Base-by-base conservation (phyloP, 2,797 vertebrate genomes). In the Hafferia zeledoni region DNA sequence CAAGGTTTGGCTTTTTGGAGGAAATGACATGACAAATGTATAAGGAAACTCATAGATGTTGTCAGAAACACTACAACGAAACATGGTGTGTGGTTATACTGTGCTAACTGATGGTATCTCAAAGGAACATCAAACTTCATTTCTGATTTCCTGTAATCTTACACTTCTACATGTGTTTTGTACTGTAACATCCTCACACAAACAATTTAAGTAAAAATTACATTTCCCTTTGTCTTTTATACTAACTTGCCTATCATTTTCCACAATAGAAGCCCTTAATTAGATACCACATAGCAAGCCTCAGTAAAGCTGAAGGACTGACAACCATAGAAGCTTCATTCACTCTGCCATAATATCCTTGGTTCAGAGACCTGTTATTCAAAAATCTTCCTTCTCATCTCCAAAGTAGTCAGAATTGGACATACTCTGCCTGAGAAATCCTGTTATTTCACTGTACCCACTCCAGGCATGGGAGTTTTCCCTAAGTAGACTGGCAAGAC, bases 381-480 rank as follows among this genome's bases (percentile, higher is more conserved):
- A 83, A 85, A 89, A 35, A 24, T 13, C 31, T 53, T 77, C 33
- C 37, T 37, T 70, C 64, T 70, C 71, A 74, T 80, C 53, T 84
- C 55, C 46, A 50, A 67, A 88, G 30, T 50, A 71, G 74, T 77
- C 49, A 39, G 60, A 31, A 77, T 2, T 74, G 64, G 64, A 77
- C 37, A 57, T 4, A 63, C 22, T 69, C 43, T 76, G n/a, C 30
- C 64, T 70, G 41, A 87, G 77, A 95, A 86, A 84, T 82, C 70
- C 63, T 87, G 60, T 63, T 86, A 80, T 79, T 91, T 91, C 74
- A 78, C 52, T 50, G 50, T 22, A 82, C 24, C 15, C 44, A 82
- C 83, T 87, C 30, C 28, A 92, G 92, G 87, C 94, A 95, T 33
- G 53, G 67, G 80, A 95, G 88, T 85, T 89, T 89, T 84, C 88